These are phyloP conservation scores for Neodiprion virginianus DNA, from an alignment of 1,140 invertebrate species.

Conservation along the genomic window DNA sequence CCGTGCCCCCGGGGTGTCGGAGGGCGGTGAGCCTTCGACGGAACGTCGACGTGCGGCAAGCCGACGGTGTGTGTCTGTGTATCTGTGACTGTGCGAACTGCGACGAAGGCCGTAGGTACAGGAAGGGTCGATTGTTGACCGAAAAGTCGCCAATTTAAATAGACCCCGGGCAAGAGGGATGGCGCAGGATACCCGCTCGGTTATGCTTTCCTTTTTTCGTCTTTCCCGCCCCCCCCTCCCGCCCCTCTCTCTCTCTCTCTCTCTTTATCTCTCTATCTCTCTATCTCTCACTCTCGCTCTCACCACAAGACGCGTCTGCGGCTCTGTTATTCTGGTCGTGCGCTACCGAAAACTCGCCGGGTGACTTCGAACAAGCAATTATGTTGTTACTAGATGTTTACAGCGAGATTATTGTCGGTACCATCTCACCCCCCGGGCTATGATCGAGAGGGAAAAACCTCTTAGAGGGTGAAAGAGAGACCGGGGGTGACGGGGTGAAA, in stretches of 20 bases:
- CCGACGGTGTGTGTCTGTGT: constrained; percentile 9
- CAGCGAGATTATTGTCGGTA: constrained; percentile 62
- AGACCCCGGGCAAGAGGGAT: constrained; percentile 50
- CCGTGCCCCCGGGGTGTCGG: constrained; percentile 54
- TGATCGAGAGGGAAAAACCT: neutral
- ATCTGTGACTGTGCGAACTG: constrained; percentile 43
- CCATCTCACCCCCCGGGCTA: constrained; percentile 57
- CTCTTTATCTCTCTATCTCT: neutral
- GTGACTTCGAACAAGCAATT: constrained; percentile 56
- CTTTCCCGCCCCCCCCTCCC: constrained; percentile 11
- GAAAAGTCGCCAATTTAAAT: constrained; percentile 65
- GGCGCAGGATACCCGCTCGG: constrained; percentile 27
- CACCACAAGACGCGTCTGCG: neutral
- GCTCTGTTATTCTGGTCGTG: neutral
- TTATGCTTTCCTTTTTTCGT: constrained; percentile 28
- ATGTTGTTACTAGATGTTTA: constrained; percentile 64
- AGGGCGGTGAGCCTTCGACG: constrained; percentile 10
- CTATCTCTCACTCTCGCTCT: constrained; percentile 12
- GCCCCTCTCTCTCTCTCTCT: neutral
- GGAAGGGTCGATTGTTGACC: constrained; percentile 64
- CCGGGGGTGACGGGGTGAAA: constrained; percentile 14
- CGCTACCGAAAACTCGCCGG: constrained; percentile 12
- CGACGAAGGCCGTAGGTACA: constrained; percentile 42
- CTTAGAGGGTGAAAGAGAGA: constrained; percentile 27
- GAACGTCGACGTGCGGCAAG: neutral